These are phyloP conservation scores for Epinotia ramella DNA, from an alignment of 2,888 invertebrate species.

Conservation along the genomic window DNA sequence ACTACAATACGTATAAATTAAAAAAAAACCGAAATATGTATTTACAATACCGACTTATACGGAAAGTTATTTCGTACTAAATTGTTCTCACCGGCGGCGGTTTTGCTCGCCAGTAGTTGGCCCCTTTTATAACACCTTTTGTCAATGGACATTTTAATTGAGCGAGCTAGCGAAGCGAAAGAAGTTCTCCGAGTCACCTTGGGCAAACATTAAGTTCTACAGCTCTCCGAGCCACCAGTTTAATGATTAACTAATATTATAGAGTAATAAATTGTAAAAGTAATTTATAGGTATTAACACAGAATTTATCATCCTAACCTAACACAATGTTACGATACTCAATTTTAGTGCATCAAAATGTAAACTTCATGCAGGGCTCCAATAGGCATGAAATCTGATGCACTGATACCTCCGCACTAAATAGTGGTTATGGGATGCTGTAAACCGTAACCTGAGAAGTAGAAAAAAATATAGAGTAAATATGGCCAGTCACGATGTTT, in stretches of 20 bases:
- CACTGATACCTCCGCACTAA: conserved; percentile 36
- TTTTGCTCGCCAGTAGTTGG: background rate
- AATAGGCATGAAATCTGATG: conserved; percentile 40
- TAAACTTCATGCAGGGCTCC: conserved; percentile 25
- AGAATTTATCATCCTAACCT: conserved; percentile 33
- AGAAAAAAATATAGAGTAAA: conserved; percentile 61
- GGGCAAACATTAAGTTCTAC: too few relatives aligned
- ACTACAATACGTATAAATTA: background rate
- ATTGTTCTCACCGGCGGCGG: background rate
- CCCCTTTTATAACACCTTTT: background rate
- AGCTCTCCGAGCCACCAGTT: background rate
- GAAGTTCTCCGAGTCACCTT: too few relatives aligned
- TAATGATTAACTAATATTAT: conserved; percentile 9
- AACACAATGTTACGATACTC: conserved; percentile 36
- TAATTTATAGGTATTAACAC: conserved; percentile 35
- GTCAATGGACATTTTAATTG: background rate
- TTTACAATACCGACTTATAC: too few relatives aligned
- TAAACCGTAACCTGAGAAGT: conserved; percentile 57
- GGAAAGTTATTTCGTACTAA: background rate
- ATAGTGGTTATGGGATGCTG: conserved; percentile 44
- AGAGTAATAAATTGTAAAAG: conserved; percentile 14
- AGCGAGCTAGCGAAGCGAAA: too few relatives aligned
- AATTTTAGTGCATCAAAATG: conserved; percentile 31
- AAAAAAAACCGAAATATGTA: background rate
- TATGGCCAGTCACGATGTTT: conserved; percentile 67